Base-by-base conservation (phyloP, 2,797 vertebrate genomes). In the Mormyrus proboscirostris region DNA sequence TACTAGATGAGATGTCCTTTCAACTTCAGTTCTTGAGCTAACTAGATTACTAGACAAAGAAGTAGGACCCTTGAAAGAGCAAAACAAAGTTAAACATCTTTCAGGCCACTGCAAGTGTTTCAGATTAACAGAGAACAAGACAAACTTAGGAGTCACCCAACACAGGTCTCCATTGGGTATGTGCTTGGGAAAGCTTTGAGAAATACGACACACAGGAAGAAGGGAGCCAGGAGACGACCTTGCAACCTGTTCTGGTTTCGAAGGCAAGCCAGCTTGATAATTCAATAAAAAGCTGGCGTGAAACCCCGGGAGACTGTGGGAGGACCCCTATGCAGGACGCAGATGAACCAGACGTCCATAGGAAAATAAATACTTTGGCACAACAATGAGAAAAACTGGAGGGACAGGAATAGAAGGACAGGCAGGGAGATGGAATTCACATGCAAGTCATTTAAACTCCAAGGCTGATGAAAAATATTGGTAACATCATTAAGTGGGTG, bases 371-470 rank as follows among this genome's bases (percentile, higher is more conserved):
- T 85, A 88, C 89, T 82, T 73, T 89, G 90, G 88, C 65, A 91
- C 86, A 90, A 88, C 33, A 90, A 87, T 50, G 90, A 91, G 90
- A 89, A 90, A 91, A 89, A 73, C 83, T 50, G 90, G 92, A 90
- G 90, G 92, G 90, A 91, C 90, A 92, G 90, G 90, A 91, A 90
- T 91, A 91, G 91, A 90, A 73, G 62, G 49, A 84, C 89, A 91
- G 89, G 90, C 88, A 89, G 90, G 92, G 91, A 87, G 90, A 94
- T 94, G 94, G 90, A 94, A 92, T 93, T 93, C 91, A 92, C 97
- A 96, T 97, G 96, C 96, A 96, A 92, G 94, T 95, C 93, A 96
- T 96, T 96, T 96, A 97, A 96, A 97, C 96, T 93, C 96, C 96
- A 97, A 97, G 96, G 95, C 96, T 97, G 96, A 96, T 95, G 91